These are phyloP conservation scores for Caenorhabditis sp. DNA, from an alignment of 2,888 invertebrate genomes.

Conservation along the genomic window DNA sequence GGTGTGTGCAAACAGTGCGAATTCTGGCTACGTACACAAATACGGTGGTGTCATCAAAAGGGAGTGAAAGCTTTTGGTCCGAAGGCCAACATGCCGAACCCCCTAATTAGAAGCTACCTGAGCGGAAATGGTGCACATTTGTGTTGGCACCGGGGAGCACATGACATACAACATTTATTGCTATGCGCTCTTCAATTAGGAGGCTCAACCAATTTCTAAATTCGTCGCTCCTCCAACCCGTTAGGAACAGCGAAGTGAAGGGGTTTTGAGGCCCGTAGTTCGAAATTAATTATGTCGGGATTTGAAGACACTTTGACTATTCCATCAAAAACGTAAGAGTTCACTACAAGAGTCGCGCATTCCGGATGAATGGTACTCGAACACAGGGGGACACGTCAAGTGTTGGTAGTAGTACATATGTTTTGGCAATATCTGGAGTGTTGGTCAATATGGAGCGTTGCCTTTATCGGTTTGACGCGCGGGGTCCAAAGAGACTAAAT, in stretches of 20 bases:
- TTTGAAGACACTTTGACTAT: slow-evolving; percentile 46
- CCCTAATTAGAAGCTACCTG: slow-evolving; percentile 63
- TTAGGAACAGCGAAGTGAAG: neutral
- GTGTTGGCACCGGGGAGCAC: slow-evolving; percentile 27
- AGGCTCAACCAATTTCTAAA: slow-evolving; percentile 15
- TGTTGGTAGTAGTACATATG: slow-evolving; percentile 43
- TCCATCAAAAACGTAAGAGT: slow-evolving; percentile 22
- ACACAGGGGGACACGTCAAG: slow-evolving; percentile 38
- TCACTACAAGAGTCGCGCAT: slow-evolving; percentile 57
- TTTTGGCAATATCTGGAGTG: slow-evolving; percentile 47
- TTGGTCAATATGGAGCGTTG: slow-evolving; percentile 35
- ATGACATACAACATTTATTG: slow-evolving; percentile 56
- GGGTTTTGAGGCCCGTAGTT: slow-evolving; percentile 11
- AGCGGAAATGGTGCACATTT: slow-evolving; percentile 51
- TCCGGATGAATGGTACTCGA: slow-evolving; percentile 62
- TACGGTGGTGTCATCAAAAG: slow-evolving; percentile 49
- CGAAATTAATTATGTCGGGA: slow-evolving; percentile 59
- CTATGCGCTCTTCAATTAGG: slow-evolving; percentile 52
- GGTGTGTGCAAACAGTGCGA: slow-evolving; percentile 37
- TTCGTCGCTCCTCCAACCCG: slow-evolving; percentile 11
- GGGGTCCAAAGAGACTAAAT: slow-evolving; percentile 17
- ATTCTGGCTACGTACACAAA: slow-evolving; percentile 50
- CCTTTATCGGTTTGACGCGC: slow-evolving; percentile 23
- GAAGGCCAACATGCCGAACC: slow-evolving; percentile 34
- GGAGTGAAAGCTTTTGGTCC: slow-evolving; percentile 13